Evolutionary conservation across 2,888 invertebrate species (phyloP), one percentile per base, ranked within the genome.

Genomic region (Nymphalis polychloros): DNA sequence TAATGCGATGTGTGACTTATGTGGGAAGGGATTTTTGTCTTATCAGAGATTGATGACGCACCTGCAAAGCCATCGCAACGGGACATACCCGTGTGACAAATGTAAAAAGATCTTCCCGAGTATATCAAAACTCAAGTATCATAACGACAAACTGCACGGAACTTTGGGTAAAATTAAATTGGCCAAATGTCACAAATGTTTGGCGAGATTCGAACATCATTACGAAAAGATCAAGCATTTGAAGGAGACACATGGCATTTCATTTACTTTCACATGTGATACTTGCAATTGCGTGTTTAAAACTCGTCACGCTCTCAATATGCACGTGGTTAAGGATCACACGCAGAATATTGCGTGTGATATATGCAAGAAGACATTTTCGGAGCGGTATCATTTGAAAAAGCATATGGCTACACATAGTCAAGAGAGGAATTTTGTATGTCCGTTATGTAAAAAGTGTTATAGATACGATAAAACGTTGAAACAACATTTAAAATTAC

Each of bases 391-490:
- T 10, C 74, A 75, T 41, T 64, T 77, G 16, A 76, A 62, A 17
- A 74, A 73, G 31, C 84, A 84, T 63, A 77, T 80, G 79, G 20
- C 73, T 0, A 76, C 75, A 6, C 83, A 84, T 69, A 75, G 78
- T 1, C 70, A 65, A 3, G 76, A 73, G 13, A 80, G 69, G 57
- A 76, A 64, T 52, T 82, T 74, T 62, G 73, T 76, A n/a, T 84
- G 84, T 60, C 70, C 67, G 0, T 16, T 75, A 0, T 84, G 84
- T 57, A 69, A 63, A 0, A 75, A 73, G 8, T 52, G 65, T 47
- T 84, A 81, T 57, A 75, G 78, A 5, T 81, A 81, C 76, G 78
- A 79, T 59, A 79, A 78, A 46, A 82, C 81, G 61, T 72, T 84
- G 19, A 79, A 76, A 19, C 78, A 78, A 41, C 84, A 84, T 63